These are phyloP conservation scores for Drosophila nigricruria DNA, from an alignment of 2,888 invertebrate genomes.

Conservation along the genomic window DNA sequence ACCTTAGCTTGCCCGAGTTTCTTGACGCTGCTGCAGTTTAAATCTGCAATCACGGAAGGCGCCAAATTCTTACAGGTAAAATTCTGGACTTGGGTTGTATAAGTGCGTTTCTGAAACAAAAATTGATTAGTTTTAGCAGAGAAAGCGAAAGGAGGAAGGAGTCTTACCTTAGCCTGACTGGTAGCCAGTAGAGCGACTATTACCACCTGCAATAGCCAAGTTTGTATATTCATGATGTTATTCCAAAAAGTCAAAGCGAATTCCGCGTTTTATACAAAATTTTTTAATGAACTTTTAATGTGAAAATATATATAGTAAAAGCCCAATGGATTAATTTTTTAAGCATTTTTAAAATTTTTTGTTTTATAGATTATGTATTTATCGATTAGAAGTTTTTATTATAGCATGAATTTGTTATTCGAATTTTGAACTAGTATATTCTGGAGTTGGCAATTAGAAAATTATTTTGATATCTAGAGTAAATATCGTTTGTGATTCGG, in stretches of 20 bases:
- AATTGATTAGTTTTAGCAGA: background rate
- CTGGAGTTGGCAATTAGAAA: background rate
- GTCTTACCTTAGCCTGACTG: conserved; percentile 15
- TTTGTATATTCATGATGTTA: conserved; percentile 5
- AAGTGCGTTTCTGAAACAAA: too few species aligned
- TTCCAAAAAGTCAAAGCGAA: background rate
- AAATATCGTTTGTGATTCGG: too few species aligned
- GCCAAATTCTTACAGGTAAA: too few species aligned
- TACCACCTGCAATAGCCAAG: background rate
- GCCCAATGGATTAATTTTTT: background rate
- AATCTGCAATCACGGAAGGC: too few species aligned
- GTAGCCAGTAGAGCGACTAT: background rate
- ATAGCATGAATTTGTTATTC: background rate
- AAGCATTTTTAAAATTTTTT: background rate
- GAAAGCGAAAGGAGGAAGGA: too few species aligned
- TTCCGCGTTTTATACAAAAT: conserved; percentile 1
- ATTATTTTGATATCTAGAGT: background rate
- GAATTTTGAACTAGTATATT: background rate
- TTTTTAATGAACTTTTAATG: conserved; percentile 10
- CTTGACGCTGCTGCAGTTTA: too few species aligned
- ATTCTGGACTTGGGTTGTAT: too few species aligned
- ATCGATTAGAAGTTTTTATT: too few species aligned
- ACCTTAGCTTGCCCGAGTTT: too few species aligned
- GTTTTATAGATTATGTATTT: background rate
- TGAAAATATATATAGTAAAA: background rate